Conservation (phyloP, 2,888 invertebrate genomes). For the Chirona hameri region DNA sequence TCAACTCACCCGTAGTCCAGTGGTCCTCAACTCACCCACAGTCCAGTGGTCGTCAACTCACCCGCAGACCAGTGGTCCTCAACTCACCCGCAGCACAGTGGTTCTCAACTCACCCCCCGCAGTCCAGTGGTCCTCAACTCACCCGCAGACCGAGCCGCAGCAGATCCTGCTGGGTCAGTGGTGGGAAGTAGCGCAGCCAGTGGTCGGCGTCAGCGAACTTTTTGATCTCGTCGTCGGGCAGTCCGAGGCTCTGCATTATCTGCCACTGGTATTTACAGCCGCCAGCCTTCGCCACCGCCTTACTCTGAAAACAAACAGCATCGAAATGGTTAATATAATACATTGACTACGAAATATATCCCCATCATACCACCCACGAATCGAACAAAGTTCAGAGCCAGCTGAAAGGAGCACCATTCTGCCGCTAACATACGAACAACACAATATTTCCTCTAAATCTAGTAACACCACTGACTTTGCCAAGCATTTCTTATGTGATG, state of each 20-base stretch:
- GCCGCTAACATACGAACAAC: too few relatives aligned
- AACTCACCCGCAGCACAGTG: background rate
- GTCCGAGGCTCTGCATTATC: constrained; percentile 91
- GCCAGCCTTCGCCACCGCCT: constrained; percentile 88
- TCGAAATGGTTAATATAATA: too few relatives aligned
- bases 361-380: too few relatives aligned
- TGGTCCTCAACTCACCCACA: constrained; percentile 64
- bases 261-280: constrained; percentile 90
- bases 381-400: background rate
- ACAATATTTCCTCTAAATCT: too few relatives aligned
- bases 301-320: constrained; percentile 61
- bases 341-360: too few relatives aligned
- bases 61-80: constrained; percentile 2
- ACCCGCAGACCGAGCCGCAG: constrained; percentile 70
- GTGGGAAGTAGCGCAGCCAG: constrained; percentile 98
- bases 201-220: constrained; percentile 83
- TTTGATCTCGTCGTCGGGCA: constrained; percentile 85
- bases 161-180: constrained; percentile 75
- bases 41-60: constrained; percentile 52
- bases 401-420: too few relatives aligned
- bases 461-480: too few relatives aligned
- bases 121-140: constrained; percentile 61
- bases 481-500: too few relatives aligned
- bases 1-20: background rate
- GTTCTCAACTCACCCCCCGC: background rate